Percentiles rank a stretch among this genome's conserved stretches.
Conservation (phyloP, 2,113 vertebrate genomes). For the Recurvirostra avosetta region DNA sequence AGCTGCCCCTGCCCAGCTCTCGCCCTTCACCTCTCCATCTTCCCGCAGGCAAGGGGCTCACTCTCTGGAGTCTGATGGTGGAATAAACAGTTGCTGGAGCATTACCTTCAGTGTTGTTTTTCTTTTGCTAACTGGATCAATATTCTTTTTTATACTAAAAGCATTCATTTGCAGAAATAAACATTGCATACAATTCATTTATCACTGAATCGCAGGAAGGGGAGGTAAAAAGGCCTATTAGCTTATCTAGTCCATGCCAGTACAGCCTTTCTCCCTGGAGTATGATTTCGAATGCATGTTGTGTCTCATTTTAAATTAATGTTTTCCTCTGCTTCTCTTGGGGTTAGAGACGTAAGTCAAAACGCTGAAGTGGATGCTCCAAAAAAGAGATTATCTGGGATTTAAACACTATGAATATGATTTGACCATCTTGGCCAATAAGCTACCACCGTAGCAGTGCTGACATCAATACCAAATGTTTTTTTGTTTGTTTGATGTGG, state of each 20-base stretch:
- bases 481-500: not conserved
- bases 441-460: not conserved
- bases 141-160: not conserved
- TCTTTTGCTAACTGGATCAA: not conserved
- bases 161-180: not conserved
- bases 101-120: not conserved
- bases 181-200: not conserved
- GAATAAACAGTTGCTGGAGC: not conserved
- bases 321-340: not conserved
- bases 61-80: not conserved
- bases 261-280: not conserved
- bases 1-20: not conserved
- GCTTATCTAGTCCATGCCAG: not conserved
- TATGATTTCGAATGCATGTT: not conserved
- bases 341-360: not conserved
- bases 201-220: not conserved
- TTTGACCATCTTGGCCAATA: not conserved
- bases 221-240: not conserved
- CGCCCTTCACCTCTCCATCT: not conserved
- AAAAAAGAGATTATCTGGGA: not conserved
- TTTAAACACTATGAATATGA: not conserved
- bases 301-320: not conserved
- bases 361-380: not conserved
- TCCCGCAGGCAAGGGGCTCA: accelerated
- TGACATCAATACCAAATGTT: not conserved